A percentile compares a stretch with the other conserved stretches of the same genome.
Conservation (phyloP, 2,888 invertebrate species). For the Meliscaeva auricollis region DNA sequence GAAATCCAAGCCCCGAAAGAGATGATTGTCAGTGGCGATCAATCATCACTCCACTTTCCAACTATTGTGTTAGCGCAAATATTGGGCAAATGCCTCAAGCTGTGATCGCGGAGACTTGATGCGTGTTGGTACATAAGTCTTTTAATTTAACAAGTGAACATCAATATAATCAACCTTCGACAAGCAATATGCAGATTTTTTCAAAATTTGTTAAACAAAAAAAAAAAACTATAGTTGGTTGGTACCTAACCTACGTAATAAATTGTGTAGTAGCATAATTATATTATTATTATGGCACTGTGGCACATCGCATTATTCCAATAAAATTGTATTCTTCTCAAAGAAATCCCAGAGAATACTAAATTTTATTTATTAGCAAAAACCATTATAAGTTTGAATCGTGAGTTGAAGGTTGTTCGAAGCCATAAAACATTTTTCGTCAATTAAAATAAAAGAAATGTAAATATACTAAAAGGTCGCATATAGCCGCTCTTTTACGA, state of each 20-base stretch:
- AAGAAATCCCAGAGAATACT: conserved; percentile 31
- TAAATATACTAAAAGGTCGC: background rate
- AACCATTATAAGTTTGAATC: conserved; percentile 55
- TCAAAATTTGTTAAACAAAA: background rate
- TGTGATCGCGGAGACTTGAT: conserved; percentile 9
- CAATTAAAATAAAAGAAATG: conserved; percentile 41
- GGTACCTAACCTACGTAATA: background rate
- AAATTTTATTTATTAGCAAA: conserved; percentile 43
- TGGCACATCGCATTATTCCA: conserved; percentile 1
- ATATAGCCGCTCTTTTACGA: too few relatives aligned
- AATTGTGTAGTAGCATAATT: background rate
- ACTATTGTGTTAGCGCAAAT: conserved; percentile 61
- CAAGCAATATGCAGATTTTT: conserved; percentile 14
- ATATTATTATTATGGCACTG: background rate
- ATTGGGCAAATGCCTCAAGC: conserved; percentile 58
- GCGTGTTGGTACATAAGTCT: conserved; percentile 1
- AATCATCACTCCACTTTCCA: conserved; percentile 64
- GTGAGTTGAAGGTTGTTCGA: conserved; percentile 62
- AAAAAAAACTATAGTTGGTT: too few relatives aligned
- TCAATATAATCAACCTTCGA: conserved; percentile 19
- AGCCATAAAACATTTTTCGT: conserved; percentile 55
- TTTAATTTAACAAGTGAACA: conserved; percentile 33
- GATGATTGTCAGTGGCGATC: conserved; percentile 28
- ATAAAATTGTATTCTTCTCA: conserved; percentile 17
- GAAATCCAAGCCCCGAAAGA: conserved; percentile 16